Evolutionary conservation across 1,140 invertebrate species (phyloP), one percentile per base, ranked within the genome.

Genomic region (Phymastichus coffea): DNA sequence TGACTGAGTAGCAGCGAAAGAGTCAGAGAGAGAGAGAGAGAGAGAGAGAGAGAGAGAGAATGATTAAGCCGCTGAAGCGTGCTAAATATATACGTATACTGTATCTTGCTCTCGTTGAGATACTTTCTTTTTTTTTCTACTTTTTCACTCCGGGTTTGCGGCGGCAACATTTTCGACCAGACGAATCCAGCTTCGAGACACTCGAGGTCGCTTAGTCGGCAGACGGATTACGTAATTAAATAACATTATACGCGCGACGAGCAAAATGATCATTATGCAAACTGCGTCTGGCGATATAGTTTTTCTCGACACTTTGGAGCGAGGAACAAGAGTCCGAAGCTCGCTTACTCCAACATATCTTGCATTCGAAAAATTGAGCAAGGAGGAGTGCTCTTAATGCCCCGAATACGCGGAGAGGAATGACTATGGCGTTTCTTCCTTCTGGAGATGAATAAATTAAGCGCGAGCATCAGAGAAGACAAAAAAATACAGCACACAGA

Each of bases 41-140:
- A n/a, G n/a, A n/a, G n/a, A n/a, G n/a, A n/a, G n/a, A n/a, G n/a
- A n/a, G 46, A 14, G 10, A 35, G 47, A 33, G 41, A 49, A 65
- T 63, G 58, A 66, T 66, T 61, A 66, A 66, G 57, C 33, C 56
- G 25, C 47, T 41, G 33, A 25, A 33, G 17, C 43, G 41, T 14
- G 35, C 40, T 52, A n/a, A 19, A 26, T 35, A 44, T 41, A n/a
- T 41, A 30, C 49, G n/a, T 41, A 40, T 26, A 17, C 23, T n/a
- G 26, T 3, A 37, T n/a, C 55, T 46, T 40, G 44, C 48, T 53
- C 25, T 35, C 17, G 23, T 20, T n/a, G n/a, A n/a, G n/a, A n/a
- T n/a, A 2, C 41, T 44, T 41, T 54, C 49, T 43, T 55, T 44
- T 53, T 53, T 41, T 19, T 48, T 20, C 43, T 53, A n/a, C 14